A percentile compares a stretch with the other conserved stretches of the same genome.
Conservation (phyloP, 2,113 vertebrate species). For the Sakesphorus luctuosus region DNA sequence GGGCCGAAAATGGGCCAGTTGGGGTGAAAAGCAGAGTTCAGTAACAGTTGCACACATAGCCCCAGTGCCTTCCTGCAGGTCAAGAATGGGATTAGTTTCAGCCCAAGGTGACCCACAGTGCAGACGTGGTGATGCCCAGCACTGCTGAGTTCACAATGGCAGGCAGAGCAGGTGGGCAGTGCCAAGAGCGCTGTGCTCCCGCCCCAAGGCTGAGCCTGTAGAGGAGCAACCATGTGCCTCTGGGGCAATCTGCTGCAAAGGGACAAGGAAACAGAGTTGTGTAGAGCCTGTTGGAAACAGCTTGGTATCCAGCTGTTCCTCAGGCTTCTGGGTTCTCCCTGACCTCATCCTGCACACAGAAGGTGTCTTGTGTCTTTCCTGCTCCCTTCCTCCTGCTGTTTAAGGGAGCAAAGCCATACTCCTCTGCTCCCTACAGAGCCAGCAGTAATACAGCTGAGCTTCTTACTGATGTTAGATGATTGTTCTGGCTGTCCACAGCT, state of each 20-base stretch:
- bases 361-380: background rate
- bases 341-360: background rate
- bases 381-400: background rate
- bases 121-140: accelerated
- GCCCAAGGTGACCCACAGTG: accelerated
- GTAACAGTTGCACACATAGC: accelerated
- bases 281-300: background rate
- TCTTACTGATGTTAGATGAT: accelerated
- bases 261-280: background rate
- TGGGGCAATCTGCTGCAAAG: background rate
- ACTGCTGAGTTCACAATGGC: accelerated
- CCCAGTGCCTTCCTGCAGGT: accelerated
- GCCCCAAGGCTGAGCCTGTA: background rate
- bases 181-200: background rate
- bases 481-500: background rate
- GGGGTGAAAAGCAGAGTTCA: background rate
- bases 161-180: background rate
- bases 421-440: background rate
- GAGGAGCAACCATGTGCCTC: background rate
- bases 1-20: background rate
- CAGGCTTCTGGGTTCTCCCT: background rate
- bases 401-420: background rate
- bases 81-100: background rate
- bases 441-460: background rate
- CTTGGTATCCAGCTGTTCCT: background rate